phyloP scores from a whole-genome alignment of 1,140 invertebrate species.

The Aphaenogaster floridana region DNA sequence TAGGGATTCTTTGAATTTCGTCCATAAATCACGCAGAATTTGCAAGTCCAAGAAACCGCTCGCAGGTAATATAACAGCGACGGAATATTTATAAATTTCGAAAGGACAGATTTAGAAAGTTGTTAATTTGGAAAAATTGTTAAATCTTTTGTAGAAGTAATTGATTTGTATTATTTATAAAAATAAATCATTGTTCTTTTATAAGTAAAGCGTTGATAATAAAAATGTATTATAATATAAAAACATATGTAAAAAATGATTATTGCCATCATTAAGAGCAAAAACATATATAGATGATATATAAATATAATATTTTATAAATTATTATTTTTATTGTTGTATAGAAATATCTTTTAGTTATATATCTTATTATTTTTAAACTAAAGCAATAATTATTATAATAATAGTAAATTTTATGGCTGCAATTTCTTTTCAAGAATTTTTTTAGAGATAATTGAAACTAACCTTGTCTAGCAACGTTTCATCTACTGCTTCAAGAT shows the following conservation, averaged over 20 bases:
- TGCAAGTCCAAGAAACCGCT: background rate
- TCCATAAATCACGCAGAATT: background rate
- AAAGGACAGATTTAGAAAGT: background rate
- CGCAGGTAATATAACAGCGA: background rate
- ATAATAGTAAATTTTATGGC: background rate
- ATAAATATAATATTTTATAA: background rate
- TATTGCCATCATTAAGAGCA: background rate
- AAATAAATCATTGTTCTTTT: background rate
- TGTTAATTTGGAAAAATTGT: background rate
- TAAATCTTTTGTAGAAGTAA: background rate
- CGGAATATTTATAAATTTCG: background rate
- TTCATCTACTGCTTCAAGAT: constrained; percentile 41
- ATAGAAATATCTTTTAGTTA: background rate
- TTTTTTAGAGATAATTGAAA: background rate
- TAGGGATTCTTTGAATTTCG: background rate
- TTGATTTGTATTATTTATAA: background rate
- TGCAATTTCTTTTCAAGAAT: background rate
- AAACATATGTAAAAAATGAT: background rate
- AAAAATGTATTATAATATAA: background rate
- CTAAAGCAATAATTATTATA: background rate
- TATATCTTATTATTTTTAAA: background rate
- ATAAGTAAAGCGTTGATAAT: background rate
- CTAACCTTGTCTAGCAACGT: constrained; percentile 24
- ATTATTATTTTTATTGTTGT: background rate
- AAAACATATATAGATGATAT: background rate